phyloP scores from a whole-genome alignment of 2,797 vertebrate species.

The Manis pentadactyla region DNA sequence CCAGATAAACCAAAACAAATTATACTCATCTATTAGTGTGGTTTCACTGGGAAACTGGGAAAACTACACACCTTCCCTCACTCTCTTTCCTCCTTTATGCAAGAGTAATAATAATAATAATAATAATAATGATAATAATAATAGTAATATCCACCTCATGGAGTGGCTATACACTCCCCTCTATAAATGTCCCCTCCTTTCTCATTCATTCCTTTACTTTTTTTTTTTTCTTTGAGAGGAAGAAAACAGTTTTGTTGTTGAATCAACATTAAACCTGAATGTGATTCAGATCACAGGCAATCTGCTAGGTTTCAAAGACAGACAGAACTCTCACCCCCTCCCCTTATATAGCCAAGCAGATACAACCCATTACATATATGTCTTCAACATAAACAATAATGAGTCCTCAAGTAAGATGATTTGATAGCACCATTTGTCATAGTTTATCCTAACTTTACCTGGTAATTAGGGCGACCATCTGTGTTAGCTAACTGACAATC shows the following conservation, averaged over 20 bases:
- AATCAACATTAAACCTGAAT: background rate
- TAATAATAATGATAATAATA: no score
- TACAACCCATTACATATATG: no score
- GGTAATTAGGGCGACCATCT: background rate
- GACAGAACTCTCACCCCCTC: background rate
- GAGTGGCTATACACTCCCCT: background rate
- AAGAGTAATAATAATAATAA: no score
- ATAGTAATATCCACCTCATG: background rate
- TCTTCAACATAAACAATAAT: background rate
- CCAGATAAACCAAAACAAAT: background rate
- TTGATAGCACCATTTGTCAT: background rate
- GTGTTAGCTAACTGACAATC: background rate
- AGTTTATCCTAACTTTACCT: background rate
- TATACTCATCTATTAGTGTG: background rate
- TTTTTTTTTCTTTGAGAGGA: background rate
- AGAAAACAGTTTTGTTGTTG: background rate
- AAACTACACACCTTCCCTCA: background rate
- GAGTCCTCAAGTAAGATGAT: background rate
- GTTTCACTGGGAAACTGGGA: background rate
- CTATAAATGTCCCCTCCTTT: background rate
- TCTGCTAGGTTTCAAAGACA: background rate
- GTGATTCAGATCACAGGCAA: background rate
- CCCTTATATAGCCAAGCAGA: background rate
- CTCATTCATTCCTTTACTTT: background rate
- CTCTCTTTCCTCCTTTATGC: background rate